These are phyloP conservation scores for Serinus canaria DNA, from an alignment of 2,113 vertebrate genomes.

Conservation along the genomic window DNA sequence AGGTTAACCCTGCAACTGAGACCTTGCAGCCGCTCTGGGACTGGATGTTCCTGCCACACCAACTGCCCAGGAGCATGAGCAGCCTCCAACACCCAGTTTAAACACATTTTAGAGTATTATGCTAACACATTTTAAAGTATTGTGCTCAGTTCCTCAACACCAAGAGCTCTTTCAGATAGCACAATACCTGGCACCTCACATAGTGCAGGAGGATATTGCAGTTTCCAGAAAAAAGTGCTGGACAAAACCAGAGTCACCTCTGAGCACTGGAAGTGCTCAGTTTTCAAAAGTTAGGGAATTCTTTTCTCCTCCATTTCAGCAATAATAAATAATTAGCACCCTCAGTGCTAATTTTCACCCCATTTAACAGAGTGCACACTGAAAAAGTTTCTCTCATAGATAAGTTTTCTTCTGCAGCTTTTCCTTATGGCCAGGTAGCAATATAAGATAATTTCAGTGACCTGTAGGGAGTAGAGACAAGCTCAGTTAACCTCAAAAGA, in stretches of 20 bases:
- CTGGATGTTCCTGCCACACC: background rate
- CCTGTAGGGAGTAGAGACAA: background rate
- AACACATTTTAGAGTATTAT: background rate
- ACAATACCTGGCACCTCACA: background rate
- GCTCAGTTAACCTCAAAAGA: background rate
- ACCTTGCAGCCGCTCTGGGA: background rate
- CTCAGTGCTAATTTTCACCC: background rate
- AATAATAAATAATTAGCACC: background rate
- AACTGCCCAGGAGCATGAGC: fast-evolving
- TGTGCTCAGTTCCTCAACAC: background rate
- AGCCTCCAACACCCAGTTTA: background rate
- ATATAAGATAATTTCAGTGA: background rate
- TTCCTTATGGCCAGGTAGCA: background rate
- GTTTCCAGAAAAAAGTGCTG: background rate
- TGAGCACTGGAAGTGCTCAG: background rate
- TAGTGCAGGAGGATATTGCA: background rate
- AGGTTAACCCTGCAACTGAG: background rate
- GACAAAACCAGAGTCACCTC: background rate
- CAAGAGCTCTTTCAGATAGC: fast-evolving
- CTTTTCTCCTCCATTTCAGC: background rate
- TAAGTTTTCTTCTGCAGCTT: background rate
- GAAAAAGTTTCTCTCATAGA: background rate
- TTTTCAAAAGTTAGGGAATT: background rate
- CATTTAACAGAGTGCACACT: background rate
- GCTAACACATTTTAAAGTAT: background rate